These are phyloP conservation scores for Zootermopsis nevadensis DNA, from an alignment of 2,888 invertebrate genomes.

Conservation along the genomic window DNA sequence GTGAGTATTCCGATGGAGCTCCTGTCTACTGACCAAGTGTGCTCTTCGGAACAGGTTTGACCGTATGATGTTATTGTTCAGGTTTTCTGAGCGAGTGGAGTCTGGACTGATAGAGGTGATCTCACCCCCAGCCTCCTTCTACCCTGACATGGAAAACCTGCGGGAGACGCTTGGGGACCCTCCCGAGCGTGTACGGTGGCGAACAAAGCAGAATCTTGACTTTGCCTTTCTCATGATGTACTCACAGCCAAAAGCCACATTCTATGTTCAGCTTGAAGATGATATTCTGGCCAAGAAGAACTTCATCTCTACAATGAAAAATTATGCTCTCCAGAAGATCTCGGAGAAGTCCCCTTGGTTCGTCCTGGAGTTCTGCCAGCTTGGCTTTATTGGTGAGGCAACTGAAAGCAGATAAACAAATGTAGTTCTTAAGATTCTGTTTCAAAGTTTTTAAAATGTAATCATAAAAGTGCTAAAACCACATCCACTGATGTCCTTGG, in stretches of 20 bases:
- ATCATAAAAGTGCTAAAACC: no score
- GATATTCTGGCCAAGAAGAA: conserved; percentile 90
- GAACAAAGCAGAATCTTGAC: conserved; percentile 95
- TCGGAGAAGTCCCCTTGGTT: conserved; percentile 85
- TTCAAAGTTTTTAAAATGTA: no score
- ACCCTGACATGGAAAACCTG: conserved; percentile 85
- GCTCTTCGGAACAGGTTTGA: no score
- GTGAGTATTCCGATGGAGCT: conserved; percentile 68
- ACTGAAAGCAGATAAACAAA: neutral
- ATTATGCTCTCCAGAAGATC: conserved; percentile 82
- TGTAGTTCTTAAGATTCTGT: no score
- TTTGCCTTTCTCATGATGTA: conserved; percentile 95
- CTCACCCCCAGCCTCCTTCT: conserved; percentile 85
- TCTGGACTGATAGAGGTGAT: conserved; percentile 89
- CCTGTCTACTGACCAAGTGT: no score
- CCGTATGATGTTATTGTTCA: conserved; percentile 59
- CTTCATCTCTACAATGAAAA: conserved; percentile 87
- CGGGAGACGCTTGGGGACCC: conserved; percentile 87
- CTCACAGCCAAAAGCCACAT: conserved; percentile 86
- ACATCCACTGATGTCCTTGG: no score
- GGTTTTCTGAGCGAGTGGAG: conserved; percentile 80
- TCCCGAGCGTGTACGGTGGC: conserved; percentile 86
- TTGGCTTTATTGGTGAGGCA: conserved; percentile 88
- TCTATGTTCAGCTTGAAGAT: conserved; percentile 94
- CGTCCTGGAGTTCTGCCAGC: conserved; percentile 90